Evolutionary conservation across 2,888 invertebrate species (phyloP).

Genomic region (Erebia ligea): DNA sequence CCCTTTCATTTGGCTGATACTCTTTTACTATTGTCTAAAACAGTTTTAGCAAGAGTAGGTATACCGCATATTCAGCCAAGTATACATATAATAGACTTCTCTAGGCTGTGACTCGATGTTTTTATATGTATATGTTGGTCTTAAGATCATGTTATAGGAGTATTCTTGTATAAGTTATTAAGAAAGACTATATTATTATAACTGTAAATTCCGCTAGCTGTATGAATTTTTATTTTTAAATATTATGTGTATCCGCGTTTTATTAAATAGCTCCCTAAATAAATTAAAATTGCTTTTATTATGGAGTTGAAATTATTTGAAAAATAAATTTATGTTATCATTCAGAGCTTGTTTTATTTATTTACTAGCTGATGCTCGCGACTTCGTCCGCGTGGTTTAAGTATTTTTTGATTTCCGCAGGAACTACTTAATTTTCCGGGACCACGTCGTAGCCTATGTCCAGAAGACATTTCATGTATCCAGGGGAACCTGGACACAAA

Average conservation of each 20-base stretch:
- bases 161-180: constrained; percentile 56
- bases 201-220: constrained; percentile 70
- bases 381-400: no score
- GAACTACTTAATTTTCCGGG: no score
- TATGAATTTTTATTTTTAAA: constrained; percentile 49
- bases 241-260: constrained; percentile 23
- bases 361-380: neutral
- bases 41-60: no score
- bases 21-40: no score
- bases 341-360: neutral
- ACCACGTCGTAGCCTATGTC: no score
- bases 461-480: no score
- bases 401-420: no score
- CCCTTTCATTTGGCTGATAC: no score
- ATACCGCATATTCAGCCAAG: no score
- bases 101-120: constrained; percentile 9
- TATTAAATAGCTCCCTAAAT: neutral
- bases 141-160: constrained; percentile 48
- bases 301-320: constrained; percentile 32
- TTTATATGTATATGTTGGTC: constrained; percentile 59
- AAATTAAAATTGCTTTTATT: constrained; percentile 11
- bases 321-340: constrained; percentile 37
- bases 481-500: no score
- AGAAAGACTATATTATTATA: constrained; percentile 53
- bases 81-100: neutral